Percentiles rank a stretch among this genome's conserved stretches.
Evolutionary conservation across 2,797 vertebrate species (phyloP).

Genomic region (Molossus molossus): DNA sequence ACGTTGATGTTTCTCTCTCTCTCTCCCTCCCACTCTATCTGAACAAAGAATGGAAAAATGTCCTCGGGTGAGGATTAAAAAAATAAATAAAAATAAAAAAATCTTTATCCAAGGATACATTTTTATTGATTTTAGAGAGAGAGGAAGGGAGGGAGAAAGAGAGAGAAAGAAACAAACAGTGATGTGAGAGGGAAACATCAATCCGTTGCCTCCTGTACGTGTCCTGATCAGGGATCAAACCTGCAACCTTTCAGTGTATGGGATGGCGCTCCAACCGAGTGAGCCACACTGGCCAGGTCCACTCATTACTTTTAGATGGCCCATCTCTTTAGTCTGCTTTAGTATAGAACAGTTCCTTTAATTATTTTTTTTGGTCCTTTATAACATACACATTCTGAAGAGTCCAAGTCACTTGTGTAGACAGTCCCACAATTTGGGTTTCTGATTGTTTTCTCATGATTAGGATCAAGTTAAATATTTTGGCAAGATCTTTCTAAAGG

Average conservation of each 20-base stretch:
- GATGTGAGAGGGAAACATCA: background rate
- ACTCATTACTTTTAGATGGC: background rate
- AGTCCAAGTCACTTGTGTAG: constrained; percentile 24
- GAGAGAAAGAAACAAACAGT: background rate
- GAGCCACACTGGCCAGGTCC: background rate
- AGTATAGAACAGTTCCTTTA: background rate
- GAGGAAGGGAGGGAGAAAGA: too few relatives aligned
- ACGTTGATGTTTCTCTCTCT: too few relatives aligned
- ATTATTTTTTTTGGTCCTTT: background rate
- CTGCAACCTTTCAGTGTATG: background rate
- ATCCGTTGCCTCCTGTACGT: background rate
- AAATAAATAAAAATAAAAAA: background rate
- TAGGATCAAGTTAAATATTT: constrained; percentile 40
- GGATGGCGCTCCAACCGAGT: too few relatives aligned
- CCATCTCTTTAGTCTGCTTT: background rate
- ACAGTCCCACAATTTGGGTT: background rate
- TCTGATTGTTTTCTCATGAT: constrained; percentile 20
- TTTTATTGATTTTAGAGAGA: background rate
- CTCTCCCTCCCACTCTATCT: too few relatives aligned
- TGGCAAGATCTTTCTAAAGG: background rate
- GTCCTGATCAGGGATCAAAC: background rate
- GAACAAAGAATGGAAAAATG: too few relatives aligned
- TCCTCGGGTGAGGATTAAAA: too few relatives aligned
- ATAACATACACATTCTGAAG: background rate
- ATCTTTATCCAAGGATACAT: background rate